Evolutionary conservation across 2,797 vertebrate species (phyloP), one percentile per base, ranked within the genome.

Genomic region (Chaetodon trifasciatus): DNA sequence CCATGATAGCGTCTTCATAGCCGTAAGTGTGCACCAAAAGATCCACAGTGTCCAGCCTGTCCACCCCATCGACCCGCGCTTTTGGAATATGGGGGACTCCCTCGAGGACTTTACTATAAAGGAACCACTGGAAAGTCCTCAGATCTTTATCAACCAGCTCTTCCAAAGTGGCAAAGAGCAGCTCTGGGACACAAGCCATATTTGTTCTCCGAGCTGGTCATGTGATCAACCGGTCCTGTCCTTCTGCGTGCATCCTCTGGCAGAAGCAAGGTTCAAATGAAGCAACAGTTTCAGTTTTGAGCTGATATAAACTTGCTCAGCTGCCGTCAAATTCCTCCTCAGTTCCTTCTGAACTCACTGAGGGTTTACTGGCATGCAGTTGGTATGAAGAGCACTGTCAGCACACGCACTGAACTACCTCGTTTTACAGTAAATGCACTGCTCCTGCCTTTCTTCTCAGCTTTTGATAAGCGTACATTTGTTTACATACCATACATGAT

Each of bases 101-200:
- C 24, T 85, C 23, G 1, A 53, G 4, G 1, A 21, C 24, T 17
- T 47, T 21, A 16, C 3, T 89, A 40, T 71, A 77, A 57, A 89
- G 75, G 55, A 3, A 81, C 61, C 65, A 89, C 13, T 83, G 82
- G 21, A 89, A 85, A 9, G 15, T 87, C 53, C 8, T 72, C 13
- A 89, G 63, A 1, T 89, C 35, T 3, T 72, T 3, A 2, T 65
- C 53, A 15, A 74, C 15, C 39, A 89, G 70, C 8, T 89, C 72
- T 3, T 49, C 44, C 32, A 89, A 72, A 17, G 21, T 77, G 15
- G 1, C 53, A 56, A 87, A 55, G 15, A 89, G 57, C 28, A 85
- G 62, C 60, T 77, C 61, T 5, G 70, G 61, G 42, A 79, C 55
- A 16, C 1, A 2, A 4, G 72, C 73, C 88, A 87, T 89, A 9